Conservation (phyloP, 2,797 vertebrate species). For the Falco berigora region DNA sequence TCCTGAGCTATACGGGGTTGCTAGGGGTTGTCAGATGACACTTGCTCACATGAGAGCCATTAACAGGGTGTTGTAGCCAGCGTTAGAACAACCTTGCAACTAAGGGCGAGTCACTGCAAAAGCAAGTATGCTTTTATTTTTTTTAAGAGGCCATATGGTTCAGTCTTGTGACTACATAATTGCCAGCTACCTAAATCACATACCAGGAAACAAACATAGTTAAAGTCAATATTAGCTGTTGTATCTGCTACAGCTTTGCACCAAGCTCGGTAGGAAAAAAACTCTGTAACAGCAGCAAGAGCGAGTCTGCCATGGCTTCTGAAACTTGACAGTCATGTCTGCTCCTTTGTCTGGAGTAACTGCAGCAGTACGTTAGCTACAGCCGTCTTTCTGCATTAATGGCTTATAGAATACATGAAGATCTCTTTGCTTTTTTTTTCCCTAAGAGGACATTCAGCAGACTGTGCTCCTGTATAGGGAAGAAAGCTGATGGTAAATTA, state of each 20-base stretch:
- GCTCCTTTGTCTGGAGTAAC: background rate
- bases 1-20: constrained; percentile 60
- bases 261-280: constrained; percentile 25
- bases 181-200: constrained; percentile 64
- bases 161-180: constrained; percentile 77
- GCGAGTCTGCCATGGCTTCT: background rate
- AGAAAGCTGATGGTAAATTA: background rate
- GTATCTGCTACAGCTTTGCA: constrained; percentile 52
- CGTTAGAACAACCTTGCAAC: constrained; percentile 74
- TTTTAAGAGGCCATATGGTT: constrained; percentile 67
- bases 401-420: background rate
- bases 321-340: constrained; percentile 2
- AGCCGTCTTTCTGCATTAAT: constrained; percentile 27
- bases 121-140: constrained; percentile 44
- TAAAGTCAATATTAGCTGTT: constrained; percentile 67
- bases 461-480: background rate
- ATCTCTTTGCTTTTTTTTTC: background rate
- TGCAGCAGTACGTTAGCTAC: background rate
- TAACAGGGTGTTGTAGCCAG: constrained; percentile 73
- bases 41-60: constrained; percentile 76
- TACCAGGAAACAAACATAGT: constrained; percentile 58
- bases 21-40: constrained; percentile 77
- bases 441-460: background rate
- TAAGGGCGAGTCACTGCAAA: constrained; percentile 63
- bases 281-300: constrained; percentile 42